Base-by-base conservation (phyloP, 2,113 vertebrate species). In the Chloebia gouldiae region DNA sequence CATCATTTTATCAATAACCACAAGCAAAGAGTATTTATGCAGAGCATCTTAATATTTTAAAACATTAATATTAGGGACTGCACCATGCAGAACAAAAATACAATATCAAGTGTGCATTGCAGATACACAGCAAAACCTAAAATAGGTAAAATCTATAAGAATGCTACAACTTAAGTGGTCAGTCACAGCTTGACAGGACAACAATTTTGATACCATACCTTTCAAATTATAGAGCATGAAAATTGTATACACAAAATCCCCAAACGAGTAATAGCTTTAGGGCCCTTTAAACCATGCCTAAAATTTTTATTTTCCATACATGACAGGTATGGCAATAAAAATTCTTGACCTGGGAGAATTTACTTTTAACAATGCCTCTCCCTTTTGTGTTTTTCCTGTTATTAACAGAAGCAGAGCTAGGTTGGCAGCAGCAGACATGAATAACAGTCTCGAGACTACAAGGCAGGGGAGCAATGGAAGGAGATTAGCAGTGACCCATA, bases 1-100 rank as follows among this genome's bases (percentile, higher is more conserved):
- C 57, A 51, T 57, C 30, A 35, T 44, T 78, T 63, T 80, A 65
- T 39, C 40, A 71, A 72, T 77, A 80, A 63, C 54, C 66, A 63
- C 56, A 69, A 70, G 73, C 64, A 86, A 79, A 94, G 31, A 79
- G 30, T 57, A 70, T 59, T 94, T 72, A 91, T 80, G 40, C 72
- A 80, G 44, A 87, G 49, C 16, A 70, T 33, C 88, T 78, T 86
- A 93, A 80, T 92, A 88, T 71, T 91, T 93, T 63, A 59, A 81
- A 91, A 59, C 13, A 23, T 33, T 64, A 61, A 75, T 69, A 65
- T 77, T 64, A 91, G 13, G 6, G 30, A 69, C 53, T 75, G 25
- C 15, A 11, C 35, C 44, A 77, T 25, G 40, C 51, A 59, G 40
- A 92, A 92, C 61, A 79, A 15, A 89, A 83, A 89, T 16, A 82